Evolutionary conservation across 2,888 invertebrate species (phyloP).

Genomic region (Exocentrus adspersus): DNA sequence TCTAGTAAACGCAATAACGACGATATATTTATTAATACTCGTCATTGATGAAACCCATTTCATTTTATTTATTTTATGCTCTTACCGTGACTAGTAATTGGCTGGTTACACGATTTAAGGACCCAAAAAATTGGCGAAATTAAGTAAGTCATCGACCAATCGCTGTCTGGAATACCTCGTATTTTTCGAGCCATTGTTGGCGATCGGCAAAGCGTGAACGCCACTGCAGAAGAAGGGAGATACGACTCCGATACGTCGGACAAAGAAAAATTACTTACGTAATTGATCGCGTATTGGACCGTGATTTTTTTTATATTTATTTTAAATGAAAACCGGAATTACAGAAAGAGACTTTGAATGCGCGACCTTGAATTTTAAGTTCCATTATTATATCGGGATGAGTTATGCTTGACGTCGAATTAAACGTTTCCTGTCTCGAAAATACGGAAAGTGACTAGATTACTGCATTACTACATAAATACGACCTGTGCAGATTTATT

Average conservation of each 20-base stretch:
- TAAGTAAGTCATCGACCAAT: slow-evolving; percentile 38
- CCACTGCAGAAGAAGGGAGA: slow-evolving; percentile 34
- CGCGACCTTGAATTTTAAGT: slow-evolving; percentile 37
- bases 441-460: too few species aligned
- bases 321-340: slow-evolving; percentile 37
- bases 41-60: too few species aligned
- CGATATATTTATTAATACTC: neutral
- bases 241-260: slow-evolving; percentile 21
- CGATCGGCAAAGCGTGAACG: slow-evolving; percentile 31
- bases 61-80: neutral
- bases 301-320: slow-evolving; percentile 25
- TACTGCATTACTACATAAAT: too few species aligned
- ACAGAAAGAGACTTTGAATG: slow-evolving; percentile 34
- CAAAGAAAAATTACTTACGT: slow-evolving; percentile 35
- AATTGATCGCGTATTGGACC: slow-evolving; percentile 34
- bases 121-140: slow-evolving; percentile 38
- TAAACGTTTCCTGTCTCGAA: slow-evolving; percentile 32
- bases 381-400: slow-evolving; percentile 31
- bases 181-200: slow-evolving; percentile 37
- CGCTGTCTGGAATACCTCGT: slow-evolving; percentile 30
- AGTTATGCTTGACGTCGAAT: slow-evolving; percentile 26
- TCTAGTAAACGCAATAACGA: neutral
- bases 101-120: slow-evolving; percentile 24
- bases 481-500: too few species aligned
- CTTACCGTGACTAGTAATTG: neutral